Evolutionary conservation across 2,888 invertebrate genomes (phyloP), one percentile per base, ranked within the genome.

Genomic region (Hipparchia semele): DNA sequence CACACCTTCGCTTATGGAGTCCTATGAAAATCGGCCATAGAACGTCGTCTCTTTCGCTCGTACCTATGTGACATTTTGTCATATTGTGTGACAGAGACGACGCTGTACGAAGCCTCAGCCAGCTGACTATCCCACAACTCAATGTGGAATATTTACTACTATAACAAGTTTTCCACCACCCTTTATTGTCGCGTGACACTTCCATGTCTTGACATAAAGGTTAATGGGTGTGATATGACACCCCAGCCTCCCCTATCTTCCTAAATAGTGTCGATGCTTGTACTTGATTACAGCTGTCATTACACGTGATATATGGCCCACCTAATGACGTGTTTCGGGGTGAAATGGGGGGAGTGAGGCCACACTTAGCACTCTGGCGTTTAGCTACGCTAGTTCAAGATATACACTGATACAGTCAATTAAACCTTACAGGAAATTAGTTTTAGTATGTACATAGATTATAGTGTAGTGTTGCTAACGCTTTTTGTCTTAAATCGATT

Each of bases 231-330:
- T 53, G 49, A 46, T 49, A 61, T 60, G 49, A 64, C 12, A 58
- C 39, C 59, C 65, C 53, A 33, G 60, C 49, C 68, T 68, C 56
- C 62, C 13, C 65, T 23, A 8, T 53, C 58, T 56, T 39, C 49
- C 23, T 53, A 60, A 69, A 70, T 70, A 70, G 66, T 64, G 70
- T 64, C 60, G 68, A 46, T 65, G 54, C 66, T 66, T 73, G 61
- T 70, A 61, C 60, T 54, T 61, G 66, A 73, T 73, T 70, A 73
- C 70, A 23, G 64, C 54, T 73, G 73, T 70, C 73, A 73, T 70
- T 70, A 61, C 66, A 66, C 33, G 65, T 73, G 73, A 73, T 73
- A 66, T 66, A 73, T 69, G 65, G 56, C 54, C 54, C 60, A 53
- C 23, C 66, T 73, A 70, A 70, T 69, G 70, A 66, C 71, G 60